Percentiles rank a stretch among this genome's conserved stretches.
Conservation (phyloP, 92 coral and sea anemone species). For the Meandrina meandrites region DNA sequence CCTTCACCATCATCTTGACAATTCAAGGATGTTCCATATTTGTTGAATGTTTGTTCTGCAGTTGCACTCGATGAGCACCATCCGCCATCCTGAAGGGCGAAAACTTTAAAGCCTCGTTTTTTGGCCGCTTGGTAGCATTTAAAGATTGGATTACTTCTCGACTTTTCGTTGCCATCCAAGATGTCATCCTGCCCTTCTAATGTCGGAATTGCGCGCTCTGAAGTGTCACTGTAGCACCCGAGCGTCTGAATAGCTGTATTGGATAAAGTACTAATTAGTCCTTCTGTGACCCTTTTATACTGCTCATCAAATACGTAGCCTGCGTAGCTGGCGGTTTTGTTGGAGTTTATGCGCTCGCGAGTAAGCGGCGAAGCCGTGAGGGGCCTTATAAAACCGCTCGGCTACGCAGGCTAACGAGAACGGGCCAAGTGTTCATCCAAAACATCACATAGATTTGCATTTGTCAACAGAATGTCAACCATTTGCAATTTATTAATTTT, state of each 20-base stretch:
- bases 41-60: not conserved
- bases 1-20: not conserved
- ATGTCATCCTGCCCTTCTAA: not conserved
- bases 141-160: not conserved
- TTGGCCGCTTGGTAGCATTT: not conserved
- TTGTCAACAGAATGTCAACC: too few relatives aligned
- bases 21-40: not conserved
- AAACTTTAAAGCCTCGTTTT: not conserved
- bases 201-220: not conserved
- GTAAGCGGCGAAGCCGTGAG: too few relatives aligned
- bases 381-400: too few relatives aligned
- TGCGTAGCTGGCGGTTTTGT: too few relatives aligned
- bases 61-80: not conserved
- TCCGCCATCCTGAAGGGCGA: slow-evolving; percentile 3
- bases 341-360: too few relatives aligned
- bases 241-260: not conserved
- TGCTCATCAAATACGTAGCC: too few relatives aligned
- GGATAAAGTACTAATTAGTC: too few relatives aligned
- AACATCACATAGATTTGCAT: too few relatives aligned
- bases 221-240: not conserved
- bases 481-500: too few relatives aligned
- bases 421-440: too few relatives aligned
- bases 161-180: not conserved
- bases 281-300: too few relatives aligned
- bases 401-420: too few relatives aligned